Percentiles rank a stretch among this genome's conserved stretches.
Conservation (phyloP, 2,888 invertebrate genomes). For the Thymelicus acteon region DNA sequence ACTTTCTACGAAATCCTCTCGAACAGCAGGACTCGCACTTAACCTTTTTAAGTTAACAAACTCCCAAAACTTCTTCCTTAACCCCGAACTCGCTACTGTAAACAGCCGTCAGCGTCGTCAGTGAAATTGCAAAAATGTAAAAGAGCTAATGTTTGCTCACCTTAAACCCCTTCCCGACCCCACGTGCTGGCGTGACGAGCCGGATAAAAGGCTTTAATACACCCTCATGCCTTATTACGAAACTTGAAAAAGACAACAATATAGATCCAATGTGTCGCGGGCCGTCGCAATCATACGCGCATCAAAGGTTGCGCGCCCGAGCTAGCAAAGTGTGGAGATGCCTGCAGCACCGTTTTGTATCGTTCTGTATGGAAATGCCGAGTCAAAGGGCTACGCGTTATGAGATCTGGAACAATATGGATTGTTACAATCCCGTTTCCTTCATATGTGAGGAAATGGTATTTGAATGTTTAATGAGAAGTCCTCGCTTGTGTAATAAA, state of each 20-base stretch:
- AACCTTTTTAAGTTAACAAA: constrained; percentile 72
- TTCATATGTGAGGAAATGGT: constrained; percentile 75
- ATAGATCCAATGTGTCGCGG: constrained; percentile 85
- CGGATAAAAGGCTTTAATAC: constrained; percentile 85
- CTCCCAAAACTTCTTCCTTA: constrained; percentile 57
- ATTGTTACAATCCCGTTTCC: constrained; percentile 82
- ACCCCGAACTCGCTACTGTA: constrained; percentile 62
- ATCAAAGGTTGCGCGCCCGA: constrained; percentile 79
- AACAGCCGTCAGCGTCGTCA: constrained; percentile 78
- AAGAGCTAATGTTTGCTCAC: constrained; percentile 85
- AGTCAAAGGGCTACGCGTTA: constrained; percentile 82
- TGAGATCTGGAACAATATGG: constrained; percentile 82
- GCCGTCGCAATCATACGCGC: constrained; percentile 84
- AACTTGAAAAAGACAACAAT: constrained; percentile 86
- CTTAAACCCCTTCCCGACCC: constrained; percentile 84
- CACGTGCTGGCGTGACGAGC: constrained; percentile 81
- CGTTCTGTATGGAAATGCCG: constrained; percentile 57
- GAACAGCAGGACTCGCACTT: constrained; percentile 27
- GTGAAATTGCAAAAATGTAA: constrained; percentile 85
- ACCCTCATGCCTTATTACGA: constrained; percentile 85
- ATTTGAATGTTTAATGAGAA: constrained; percentile 81
- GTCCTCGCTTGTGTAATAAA: constrained; percentile 61
- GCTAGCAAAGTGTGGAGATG: constrained; percentile 79
- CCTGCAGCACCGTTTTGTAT: constrained; percentile 75
- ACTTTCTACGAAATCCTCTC: not conserved